phyloP scores from a whole-genome alignment of 2,113 vertebrate genomes.

The Conger conger region DNA sequence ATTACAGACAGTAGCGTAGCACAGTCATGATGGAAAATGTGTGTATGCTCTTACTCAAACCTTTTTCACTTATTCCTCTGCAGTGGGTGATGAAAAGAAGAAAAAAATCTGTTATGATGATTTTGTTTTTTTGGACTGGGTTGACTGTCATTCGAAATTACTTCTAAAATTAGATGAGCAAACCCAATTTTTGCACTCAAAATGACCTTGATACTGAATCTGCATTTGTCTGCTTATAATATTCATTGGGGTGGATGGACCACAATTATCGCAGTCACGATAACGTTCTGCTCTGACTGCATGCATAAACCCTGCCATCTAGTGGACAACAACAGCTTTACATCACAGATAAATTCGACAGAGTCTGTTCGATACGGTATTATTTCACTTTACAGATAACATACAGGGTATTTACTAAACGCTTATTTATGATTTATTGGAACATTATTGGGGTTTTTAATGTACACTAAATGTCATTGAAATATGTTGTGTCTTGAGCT shows the following conservation, averaged over 20 bases:
- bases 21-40: neutral
- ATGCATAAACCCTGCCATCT: neutral
- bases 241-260: neutral
- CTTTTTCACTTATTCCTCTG: neutral
- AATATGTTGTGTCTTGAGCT: too few relatives aligned
- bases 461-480: too few relatives aligned
- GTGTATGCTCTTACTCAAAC: neutral
- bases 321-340: neutral
- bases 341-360: neutral
- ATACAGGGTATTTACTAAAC: too few relatives aligned
- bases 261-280: neutral
- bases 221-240: neutral
- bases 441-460: too few relatives aligned
- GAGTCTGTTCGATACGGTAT: too few relatives aligned
- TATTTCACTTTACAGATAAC: too few relatives aligned
- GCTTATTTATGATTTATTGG: too few relatives aligned
- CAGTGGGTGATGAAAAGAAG: neutral
- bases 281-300: neutral
- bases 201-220: neutral
- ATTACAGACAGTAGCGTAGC: too few relatives aligned
- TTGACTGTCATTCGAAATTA: neutral
- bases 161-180: neutral
- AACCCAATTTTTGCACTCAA: neutral
- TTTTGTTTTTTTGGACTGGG: neutral
- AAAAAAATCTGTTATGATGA: neutral